A percentile compares a stretch with the other conserved stretches of the same genome.
phyloP scores from a whole-genome alignment of 2,113 vertebrate genomes.

The Felis catus region F.catus_Fca126_mat1.0 CM031412.1:185566501-185567000 shows the following conservation, averaged over 20 bases:
- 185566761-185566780: neutral
- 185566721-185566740: neutral
- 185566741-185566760: neutral
- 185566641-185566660: neutral
- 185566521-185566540: neutral
- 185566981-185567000: constrained; percentile 68
- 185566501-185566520: neutral
- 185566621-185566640: neutral
- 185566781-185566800: constrained; percentile 43
- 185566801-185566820: neutral
- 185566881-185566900: constrained; percentile 70
- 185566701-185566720: neutral
- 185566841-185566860: constrained; percentile 48
- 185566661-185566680: neutral
- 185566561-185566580: neutral
- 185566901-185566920: constrained; percentile 8
- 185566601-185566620: neutral
- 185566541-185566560: neutral
- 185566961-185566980: constrained; percentile 57
- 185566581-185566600: neutral
- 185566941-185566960: constrained; percentile 38
- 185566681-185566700: neutral
- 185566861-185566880: constrained; percentile 73
- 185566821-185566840: constrained; percentile 4
- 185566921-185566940: constrained; percentile 52